Evolutionary conservation across 2,113 vertebrate species (phyloP), one percentile per base, ranked within the genome.

Genomic region (Podarcis cretensis): DNA sequence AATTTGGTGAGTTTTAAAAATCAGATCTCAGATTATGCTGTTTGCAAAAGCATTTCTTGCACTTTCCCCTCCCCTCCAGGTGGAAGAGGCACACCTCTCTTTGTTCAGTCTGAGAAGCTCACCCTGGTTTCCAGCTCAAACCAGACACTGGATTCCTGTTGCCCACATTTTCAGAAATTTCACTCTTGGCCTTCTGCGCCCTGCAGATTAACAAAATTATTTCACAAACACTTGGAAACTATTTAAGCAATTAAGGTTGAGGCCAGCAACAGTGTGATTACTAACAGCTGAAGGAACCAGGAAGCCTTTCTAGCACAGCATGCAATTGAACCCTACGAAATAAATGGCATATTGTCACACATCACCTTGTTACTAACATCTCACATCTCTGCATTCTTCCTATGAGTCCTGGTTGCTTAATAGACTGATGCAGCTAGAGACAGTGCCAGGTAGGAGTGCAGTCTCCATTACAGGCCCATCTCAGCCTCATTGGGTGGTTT

Each of bases 71-170:
- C 18, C 35, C 32, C 93, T 93, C 92, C 94, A 94, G 95, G 95
- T 95, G 92, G 92, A 91, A 54, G 86, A 90, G 94, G 95, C 96
- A 96, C 95, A 95, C 95, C 92, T 94, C 94, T 92, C 96, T 96
- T 96, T 96, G 96, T 96, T 95, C 12, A 54, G 0, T 87, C 1
- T 32, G 0, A 78, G 90, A 69, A 65, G 66, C 93, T 87, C 73
- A 7, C 57, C 43, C 4, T 75, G 12, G 0, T 3, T 91, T 93
- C 94, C 92, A 91, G 95, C 66, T 81, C 90, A 1, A 93, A 89
- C 92, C 93, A 79, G 94, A 78, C 87, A 1, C 87, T 87, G 87
- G 94, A 94, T 96, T 94, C 94, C 93, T 94, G 92, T 87, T 90
- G 94, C 80, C 92, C 89, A 77, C 90, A 88, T 91, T 86, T 77